phyloP scores from a whole-genome alignment of 2,797 vertebrate genomes.

The Mormyrops boulengeri region DNA sequence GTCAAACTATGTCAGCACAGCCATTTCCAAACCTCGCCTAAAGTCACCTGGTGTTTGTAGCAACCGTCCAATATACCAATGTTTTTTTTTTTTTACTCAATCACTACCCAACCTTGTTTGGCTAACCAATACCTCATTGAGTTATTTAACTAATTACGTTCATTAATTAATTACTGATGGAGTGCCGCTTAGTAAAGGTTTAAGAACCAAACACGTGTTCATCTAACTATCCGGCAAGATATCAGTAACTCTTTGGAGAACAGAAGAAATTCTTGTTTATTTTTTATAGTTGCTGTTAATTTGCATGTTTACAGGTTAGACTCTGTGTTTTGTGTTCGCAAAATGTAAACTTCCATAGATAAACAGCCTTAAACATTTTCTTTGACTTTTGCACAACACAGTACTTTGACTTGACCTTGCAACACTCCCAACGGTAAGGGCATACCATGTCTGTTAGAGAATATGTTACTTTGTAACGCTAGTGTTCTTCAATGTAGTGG shows the following conservation, averaged over 20 bases:
- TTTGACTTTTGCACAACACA: neutral
- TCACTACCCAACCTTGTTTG: neutral
- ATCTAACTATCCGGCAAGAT: neutral
- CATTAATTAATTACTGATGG: neutral
- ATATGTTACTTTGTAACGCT: neutral
- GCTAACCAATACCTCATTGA: neutral
- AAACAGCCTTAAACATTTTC: neutral
- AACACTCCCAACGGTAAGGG: neutral
- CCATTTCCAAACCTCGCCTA: neutral
- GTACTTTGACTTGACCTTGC: neutral
- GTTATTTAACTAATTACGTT: neutral
- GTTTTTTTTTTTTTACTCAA: neutral
- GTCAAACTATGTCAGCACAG: neutral
- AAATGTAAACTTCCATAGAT: neutral
- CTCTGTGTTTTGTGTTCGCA: neutral
- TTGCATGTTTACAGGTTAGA: neutral
- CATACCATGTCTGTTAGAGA: neutral
- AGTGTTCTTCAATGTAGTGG: neutral
- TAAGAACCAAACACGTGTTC: neutral
- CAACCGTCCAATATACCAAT: neutral
- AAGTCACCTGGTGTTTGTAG: neutral
- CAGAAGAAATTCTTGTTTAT: neutral
- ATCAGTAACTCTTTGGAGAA: neutral
- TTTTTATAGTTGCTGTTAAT: neutral
- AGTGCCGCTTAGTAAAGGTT: neutral